Evolutionary conservation across 1,140 invertebrate genomes (phyloP), one percentile per base, ranked within the genome.

Genomic region (Penaeus vannamei): DNA sequence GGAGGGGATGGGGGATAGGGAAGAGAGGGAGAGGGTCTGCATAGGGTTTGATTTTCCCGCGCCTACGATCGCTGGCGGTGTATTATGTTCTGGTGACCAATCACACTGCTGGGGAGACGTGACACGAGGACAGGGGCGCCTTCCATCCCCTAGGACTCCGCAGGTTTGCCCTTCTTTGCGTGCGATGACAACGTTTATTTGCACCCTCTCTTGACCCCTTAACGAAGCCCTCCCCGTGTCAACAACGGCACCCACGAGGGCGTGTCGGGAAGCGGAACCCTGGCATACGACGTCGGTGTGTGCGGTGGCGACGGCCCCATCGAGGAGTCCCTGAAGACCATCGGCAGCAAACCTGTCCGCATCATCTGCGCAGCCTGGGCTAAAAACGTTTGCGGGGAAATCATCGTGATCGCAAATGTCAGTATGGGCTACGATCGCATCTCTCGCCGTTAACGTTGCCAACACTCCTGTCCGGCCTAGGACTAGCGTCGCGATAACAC

Each of bases 11-110:
- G 77, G 29, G 62, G 36, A 26, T 81, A 83, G 82, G 46, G 60
- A 36, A n/a, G 36, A 23, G 17, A 61, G 79, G 61, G 42, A 29
- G 64, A 36, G 46, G n/a, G 59, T 86, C 69, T 89, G 87, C 83
- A 84, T 84, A 89, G 82, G 83, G 87, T 89, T 89, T 89, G 87
- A 89, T 89, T 89, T 89, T 89, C 87, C 87, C 87, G 87, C 87
- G 87, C 72, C 87, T 89, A 89, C 87, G 87, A 89, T 89, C 87
- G 72, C 82, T 89, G 82, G 87, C 64, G 85, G 69, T 89, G 83
- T 84, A 89, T 89, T 89, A 89, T 89, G 87, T 84, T 80, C 87
- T 89, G 87, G 87, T 89, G 87, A 89, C 87, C 87, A 89, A 89
- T 89, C 82, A 72, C 72, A 32, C 72, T 32, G 72, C 72, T 36